Conservation (phyloP, 2,113 vertebrate species). For the Hyla sarda region DNA sequence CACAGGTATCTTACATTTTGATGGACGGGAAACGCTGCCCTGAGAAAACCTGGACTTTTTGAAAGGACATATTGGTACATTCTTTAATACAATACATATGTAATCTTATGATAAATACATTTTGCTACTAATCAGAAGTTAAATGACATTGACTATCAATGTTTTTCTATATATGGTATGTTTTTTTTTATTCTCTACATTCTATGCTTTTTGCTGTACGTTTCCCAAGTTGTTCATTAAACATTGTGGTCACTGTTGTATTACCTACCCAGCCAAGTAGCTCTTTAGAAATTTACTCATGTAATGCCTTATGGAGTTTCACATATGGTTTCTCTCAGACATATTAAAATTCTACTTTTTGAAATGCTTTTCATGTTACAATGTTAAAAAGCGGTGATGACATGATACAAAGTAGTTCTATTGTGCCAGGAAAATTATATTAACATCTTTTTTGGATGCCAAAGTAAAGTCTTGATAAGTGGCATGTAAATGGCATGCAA, state of each 20-base stretch:
- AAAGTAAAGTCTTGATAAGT: conserved; percentile 46
- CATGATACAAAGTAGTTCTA: conserved; percentile 40
- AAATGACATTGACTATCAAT: background rate
- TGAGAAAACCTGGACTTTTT: background rate
- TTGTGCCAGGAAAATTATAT: conserved; percentile 48
- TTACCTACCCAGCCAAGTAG: conserved; percentile 43
- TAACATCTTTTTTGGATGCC: conserved; percentile 30
- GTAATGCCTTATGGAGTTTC: conserved; percentile 42
- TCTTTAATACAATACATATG: background rate
- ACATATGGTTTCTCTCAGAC: conserved; percentile 47
- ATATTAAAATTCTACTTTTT: conserved; percentile 48
- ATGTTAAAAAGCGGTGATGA: conserved; percentile 40
- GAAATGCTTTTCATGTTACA: conserved; percentile 46
- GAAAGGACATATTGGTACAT: background rate
- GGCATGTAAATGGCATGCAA: conserved; percentile 30
- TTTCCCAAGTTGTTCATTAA: conserved; percentile 39
- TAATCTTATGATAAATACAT: too few relatives aligned
- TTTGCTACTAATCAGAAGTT: background rate
- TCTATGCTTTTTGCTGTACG: conserved; percentile 17
- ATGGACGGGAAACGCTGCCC: background rate
- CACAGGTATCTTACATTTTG: background rate
- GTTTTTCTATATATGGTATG: background rate
- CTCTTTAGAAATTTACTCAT: conserved; percentile 40
- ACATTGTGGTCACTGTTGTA: conserved; percentile 24
- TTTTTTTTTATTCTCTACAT: background rate